These are phyloP conservation scores for Noturus placidus DNA, from an alignment of 2,113 vertebrate species.

Conservation along the genomic window DNA sequence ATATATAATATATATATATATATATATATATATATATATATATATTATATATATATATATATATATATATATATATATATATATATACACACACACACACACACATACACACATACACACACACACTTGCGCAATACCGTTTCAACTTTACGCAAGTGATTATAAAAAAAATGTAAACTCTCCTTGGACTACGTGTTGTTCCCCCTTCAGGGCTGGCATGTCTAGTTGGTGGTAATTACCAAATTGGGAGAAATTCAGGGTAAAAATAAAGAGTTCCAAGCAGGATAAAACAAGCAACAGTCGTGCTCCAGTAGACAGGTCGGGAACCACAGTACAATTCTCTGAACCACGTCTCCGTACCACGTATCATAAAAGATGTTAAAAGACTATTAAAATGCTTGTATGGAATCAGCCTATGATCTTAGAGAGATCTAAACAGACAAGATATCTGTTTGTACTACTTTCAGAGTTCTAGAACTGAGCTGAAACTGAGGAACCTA, in stretches of 20 bases:
- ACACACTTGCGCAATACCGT: neutral
- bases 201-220: neutral
- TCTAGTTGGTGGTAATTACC: neutral
- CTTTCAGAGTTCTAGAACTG: too few species aligned
- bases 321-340: neutral
- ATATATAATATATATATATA: too few species aligned
- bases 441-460: too few species aligned
- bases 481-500: neutral
- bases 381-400: neutral
- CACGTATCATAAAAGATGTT: neutral
- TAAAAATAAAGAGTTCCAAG: neutral
- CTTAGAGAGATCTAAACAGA: too few species aligned
- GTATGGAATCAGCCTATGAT: too few species aligned
- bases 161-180: neutral
- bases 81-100: too few species aligned
- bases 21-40: accelerated
- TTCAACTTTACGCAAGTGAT: neutral
- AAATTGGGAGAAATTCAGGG: neutral
- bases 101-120: too few species aligned
- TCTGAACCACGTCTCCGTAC: neutral
- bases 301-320: neutral
- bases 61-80: too few species aligned
- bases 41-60: too few species aligned
- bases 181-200: neutral
- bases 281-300: neutral